Conservation (phyloP, 2,113 vertebrate genomes). For the Oceanodroma tethys region DNA sequence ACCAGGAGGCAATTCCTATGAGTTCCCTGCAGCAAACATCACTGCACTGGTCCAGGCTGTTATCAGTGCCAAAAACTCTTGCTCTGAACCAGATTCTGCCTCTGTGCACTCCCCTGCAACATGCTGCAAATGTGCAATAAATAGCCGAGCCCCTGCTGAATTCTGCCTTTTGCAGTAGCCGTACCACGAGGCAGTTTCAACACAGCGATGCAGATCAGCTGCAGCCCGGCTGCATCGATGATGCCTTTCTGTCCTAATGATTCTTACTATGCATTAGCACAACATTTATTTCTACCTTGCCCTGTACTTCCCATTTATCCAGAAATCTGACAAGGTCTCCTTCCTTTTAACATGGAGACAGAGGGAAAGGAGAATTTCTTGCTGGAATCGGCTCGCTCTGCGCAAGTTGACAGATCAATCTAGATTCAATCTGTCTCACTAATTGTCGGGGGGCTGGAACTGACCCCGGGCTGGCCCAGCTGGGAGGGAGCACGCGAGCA, state of each 20-base stretch:
- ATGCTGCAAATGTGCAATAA: neutral
- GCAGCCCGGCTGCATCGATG: fast-evolving
- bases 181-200: neutral
- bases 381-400: neutral
- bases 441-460: constrained; percentile 1
- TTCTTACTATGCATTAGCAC: neutral
- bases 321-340: constrained; percentile 23
- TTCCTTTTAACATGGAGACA: neutral
- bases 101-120: neutral
- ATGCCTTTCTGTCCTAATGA: neutral
- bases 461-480: neutral
- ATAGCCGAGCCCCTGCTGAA: neutral
- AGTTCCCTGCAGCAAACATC: neutral
- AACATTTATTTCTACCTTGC: constrained; percentile 17
- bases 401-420: neutral
- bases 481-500: fast-evolving
- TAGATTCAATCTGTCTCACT: constrained; percentile 4
- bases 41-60: neutral
- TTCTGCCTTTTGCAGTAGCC: neutral
- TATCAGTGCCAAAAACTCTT: neutral
- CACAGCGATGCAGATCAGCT: neutral
- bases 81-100: neutral
- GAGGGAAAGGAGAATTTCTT: constrained; percentile 15
- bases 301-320: neutral
- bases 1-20: neutral